Evolutionary conservation across 2,797 vertebrate genomes (phyloP), one percentile per base, ranked within the genome.

Genomic region (Paratrypauchen microcephalus): DNA sequence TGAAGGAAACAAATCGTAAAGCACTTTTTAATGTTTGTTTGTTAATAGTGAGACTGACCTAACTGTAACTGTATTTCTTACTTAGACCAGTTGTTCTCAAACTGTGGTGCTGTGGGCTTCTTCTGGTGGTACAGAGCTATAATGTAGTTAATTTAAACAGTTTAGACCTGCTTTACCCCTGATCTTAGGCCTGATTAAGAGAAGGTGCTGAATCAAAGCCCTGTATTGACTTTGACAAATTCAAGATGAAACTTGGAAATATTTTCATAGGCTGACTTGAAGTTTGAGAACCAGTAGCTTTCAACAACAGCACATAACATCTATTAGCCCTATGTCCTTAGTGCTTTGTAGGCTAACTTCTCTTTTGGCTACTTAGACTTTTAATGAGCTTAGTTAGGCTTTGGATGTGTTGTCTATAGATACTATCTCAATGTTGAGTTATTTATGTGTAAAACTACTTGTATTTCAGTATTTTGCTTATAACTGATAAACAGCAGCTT

Each of bases 1-100:
- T 77, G 86, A 90, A 81, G 84, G 86, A 89, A 91, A 87, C 86
- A 85, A 89, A 86, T 79, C 89, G 84, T 90, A 88, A 93, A 93
- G 91, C 91, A 93, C 92, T 93, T 94, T 65, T 92, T 84, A 84
- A 89, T 81, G 86, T 88, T 81, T 79, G 84, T 88, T 77, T 66
- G 64, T 77, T 56, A 72, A 77, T 78, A 79, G 80, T 71, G 74
- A 73, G 72, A 79, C 75, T 61, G 65, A 80, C 48, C 65, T 77
- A 30, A 60, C 61, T 58, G 72, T 21, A 63, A 64, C 36, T 4
- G 71, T 45, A 55, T 45, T 76, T 55, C 69, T 65, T 59, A 28
- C 24, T 57, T 57, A 26, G 55, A 28, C 5, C 23, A 18, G n/a
- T 28, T 24, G 56, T 57, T 57, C 56, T 57, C 56, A 57, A 57